Conservation (phyloP, 2,888 invertebrate genomes). For the Latheticus oryzae region DNA sequence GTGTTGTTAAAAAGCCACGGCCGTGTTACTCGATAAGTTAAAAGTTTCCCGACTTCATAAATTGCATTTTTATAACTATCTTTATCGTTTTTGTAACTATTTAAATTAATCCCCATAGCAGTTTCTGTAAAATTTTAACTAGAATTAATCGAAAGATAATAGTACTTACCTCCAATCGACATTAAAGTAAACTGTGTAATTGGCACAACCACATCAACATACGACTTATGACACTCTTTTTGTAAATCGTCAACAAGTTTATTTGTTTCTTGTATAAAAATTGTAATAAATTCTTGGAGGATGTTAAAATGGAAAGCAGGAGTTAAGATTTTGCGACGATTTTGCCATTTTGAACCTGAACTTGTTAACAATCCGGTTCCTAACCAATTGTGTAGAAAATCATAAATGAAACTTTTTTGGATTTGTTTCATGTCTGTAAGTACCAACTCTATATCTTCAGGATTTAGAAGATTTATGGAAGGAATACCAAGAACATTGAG, state of each 20-base stretch:
- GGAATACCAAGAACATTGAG: slow-evolving; percentile 33
- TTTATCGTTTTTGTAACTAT: neutral
- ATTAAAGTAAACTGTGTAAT: slow-evolving; percentile 68
- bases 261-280: slow-evolving; percentile 59
- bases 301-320: slow-evolving; percentile 65
- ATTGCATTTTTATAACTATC: slow-evolving; percentile 24
- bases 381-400: slow-evolving; percentile 30
- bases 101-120: slow-evolving; percentile 25
- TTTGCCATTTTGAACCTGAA: slow-evolving; percentile 62
- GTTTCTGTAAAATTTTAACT: slow-evolving; percentile 25
- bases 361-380: slow-evolving; percentile 35
- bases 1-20: slow-evolving; percentile 17
- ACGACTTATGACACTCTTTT: slow-evolving; percentile 47
- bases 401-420: slow-evolving; percentile 21
- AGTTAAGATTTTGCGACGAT: slow-evolving; percentile 62
- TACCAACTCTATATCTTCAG: slow-evolving; percentile 32
- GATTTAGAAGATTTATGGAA: slow-evolving; percentile 39
- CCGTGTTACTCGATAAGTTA: neutral
- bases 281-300: slow-evolving; percentile 58
- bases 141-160: neutral
- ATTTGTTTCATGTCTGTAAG: slow-evolving; percentile 24
- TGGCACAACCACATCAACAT: slow-evolving; percentile 64
- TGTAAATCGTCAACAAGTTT: slow-evolving; percentile 53
- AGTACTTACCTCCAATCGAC: slow-evolving; percentile 68
- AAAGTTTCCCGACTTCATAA: slow-evolving; percentile 12